Evolutionary conservation across 2,113 vertebrate species (phyloP).

Genomic region (Myxocyprinus asiaticus): DNA sequence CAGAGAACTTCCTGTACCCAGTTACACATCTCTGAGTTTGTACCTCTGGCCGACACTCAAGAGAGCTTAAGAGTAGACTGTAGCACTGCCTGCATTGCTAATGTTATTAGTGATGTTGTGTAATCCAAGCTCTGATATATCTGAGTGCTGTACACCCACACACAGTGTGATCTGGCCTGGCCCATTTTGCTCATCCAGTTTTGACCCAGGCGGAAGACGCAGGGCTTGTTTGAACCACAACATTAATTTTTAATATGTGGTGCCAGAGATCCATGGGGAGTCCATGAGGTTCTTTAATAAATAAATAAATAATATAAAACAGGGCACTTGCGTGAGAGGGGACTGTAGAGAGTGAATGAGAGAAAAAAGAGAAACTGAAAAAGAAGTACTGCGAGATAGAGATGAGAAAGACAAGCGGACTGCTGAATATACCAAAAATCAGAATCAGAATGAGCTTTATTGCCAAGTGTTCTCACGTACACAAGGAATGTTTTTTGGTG

Average conservation of each 20-base stretch:
- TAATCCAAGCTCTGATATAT: neutral
- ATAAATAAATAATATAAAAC: conserved; percentile 34
- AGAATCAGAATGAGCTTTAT: no score
- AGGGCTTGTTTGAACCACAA: conserved; percentile 35
- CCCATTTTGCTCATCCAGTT: neutral
- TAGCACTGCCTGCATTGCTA: conserved; percentile 5
- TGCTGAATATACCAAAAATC: no score
- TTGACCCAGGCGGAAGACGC: conserved; percentile 30
- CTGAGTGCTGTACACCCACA: neutral
- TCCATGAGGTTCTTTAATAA: conserved; percentile 24
- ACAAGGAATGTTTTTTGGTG: no score
- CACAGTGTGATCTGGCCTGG: neutral
- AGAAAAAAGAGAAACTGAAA: no score
- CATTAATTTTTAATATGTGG: conserved; percentile 47
- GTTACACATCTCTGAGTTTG: conserved; percentile 30
- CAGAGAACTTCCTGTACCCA: neutral
- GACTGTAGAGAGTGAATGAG: neutral
- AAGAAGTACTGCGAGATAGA: neutral
- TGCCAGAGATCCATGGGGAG: conserved; percentile 34
- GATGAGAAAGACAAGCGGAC: no score
- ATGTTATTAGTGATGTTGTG: conserved; percentile 1
- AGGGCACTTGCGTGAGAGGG: conserved; percentile 10
- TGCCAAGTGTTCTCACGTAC: no score
- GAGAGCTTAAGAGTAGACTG: neutral
- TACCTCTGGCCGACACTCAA: conserved; percentile 14